phyloP scores from a whole-genome alignment of 2,888 invertebrate species.

The Thysanoteuthis rhombus region DNA sequence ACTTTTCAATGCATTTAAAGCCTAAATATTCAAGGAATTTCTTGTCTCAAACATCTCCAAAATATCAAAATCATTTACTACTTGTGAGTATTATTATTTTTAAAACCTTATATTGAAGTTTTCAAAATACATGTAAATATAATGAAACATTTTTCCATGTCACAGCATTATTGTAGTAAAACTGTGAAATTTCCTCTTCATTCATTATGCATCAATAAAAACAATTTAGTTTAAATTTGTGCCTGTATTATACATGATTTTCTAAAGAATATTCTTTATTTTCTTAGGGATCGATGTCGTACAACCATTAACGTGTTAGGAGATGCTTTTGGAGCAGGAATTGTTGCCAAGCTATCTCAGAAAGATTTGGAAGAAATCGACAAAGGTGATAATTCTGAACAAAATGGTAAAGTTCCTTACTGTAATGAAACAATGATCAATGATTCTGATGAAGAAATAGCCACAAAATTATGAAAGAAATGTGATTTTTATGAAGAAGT shows the following conservation, averaged over 20 bases:
- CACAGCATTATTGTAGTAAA: no score
- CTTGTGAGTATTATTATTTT: neutral
- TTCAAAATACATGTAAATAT: neutral
- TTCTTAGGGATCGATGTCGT: constrained; percentile 74
- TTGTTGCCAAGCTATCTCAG: constrained; percentile 79
- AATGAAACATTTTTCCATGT: no score
- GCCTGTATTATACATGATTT: neutral
- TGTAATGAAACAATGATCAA: neutral
- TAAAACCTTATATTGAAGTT: neutral
- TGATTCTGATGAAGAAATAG: neutral
- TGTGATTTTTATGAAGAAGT: no score
- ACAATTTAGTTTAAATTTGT: neutral
- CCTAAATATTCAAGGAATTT: no score
- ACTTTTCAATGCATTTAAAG: neutral
- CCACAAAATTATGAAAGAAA: neutral
- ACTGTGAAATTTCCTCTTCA: neutral
- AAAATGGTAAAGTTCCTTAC: neutral
- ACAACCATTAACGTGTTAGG: constrained; percentile 87
- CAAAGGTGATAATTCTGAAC: constrained; percentile 1
- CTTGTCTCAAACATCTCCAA: neutral
- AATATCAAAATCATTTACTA: neutral
- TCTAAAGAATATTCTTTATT: neutral
- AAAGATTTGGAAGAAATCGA: constrained; percentile 59
- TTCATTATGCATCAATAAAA: neutral
- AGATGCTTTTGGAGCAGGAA: constrained; percentile 89